Evolutionary conservation across 2,113 vertebrate species (phyloP), one percentile per base, ranked within the genome.

Genomic region (Lota lota): DNA sequence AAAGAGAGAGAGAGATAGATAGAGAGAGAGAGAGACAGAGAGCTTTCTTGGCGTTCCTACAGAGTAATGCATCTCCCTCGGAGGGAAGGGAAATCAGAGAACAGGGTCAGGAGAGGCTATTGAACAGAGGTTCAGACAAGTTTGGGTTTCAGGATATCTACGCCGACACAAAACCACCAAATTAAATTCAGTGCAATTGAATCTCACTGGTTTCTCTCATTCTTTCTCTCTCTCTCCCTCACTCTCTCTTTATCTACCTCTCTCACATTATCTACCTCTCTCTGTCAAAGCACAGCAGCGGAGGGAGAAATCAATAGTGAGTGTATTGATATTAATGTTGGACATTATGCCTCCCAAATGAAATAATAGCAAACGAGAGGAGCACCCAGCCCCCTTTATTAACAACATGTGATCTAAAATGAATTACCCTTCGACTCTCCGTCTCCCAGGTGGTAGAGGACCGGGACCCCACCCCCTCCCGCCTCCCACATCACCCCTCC

Each of bases 291-390:
- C 75, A 59, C 77, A 74, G 67, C 79, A 63, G 62, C 59, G 36
- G 73, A 77, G 40, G 40, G 82, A 87, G 80, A 88, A 91, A 92
- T 92, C 88, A 69, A 90, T 90, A 88, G 62, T 59, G 79, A 80
- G 75, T 50, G 73, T 88, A 88, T 85, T 88, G 86, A 91, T 90
- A 91, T 88, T 90, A 90, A 88, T 89, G 85, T 86, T 84, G 21
- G 62, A 76, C 70, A 85, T 88, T 87, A 86, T 84, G 78, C 71
- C 56, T 74, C 85, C 76, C 20, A 87, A 87, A 89, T 90, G 70
- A 90, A 92, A 91, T 90, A 84, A 83, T 22, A 75, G 78, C 80
- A 83, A 80, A 75, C 84, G 77, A 86, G 70, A 74, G 74, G 70
- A 81, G 79, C 78, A 75, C 19, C 69, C 67, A 82, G 81, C 81